A percentile compares a stretch with the other conserved stretches of the same genome.
phyloP scores from a whole-genome alignment of 2,113 vertebrate species.

The Corapipo altera region DNA sequence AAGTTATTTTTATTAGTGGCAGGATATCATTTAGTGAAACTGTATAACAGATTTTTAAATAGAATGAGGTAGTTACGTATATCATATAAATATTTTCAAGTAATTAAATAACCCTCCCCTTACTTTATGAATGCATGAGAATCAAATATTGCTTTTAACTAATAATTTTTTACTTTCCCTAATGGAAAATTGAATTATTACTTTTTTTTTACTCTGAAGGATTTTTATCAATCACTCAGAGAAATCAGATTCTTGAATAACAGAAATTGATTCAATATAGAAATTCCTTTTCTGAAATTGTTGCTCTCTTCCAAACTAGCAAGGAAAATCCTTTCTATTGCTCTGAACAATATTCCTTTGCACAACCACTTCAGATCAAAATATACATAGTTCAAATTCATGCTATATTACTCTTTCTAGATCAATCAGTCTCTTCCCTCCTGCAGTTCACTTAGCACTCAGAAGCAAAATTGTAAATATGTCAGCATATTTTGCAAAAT shows the following conservation, averaged over 20 bases:
- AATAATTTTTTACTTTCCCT: neutral
- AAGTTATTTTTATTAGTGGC: neutral
- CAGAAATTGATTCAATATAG: neutral
- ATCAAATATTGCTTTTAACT: neutral
- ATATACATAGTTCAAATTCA: neutral
- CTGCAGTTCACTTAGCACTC: neutral
- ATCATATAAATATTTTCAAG: neutral
- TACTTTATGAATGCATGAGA: neutral
- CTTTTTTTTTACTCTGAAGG: neutral
- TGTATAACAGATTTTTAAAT: neutral
- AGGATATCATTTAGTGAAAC: neutral
- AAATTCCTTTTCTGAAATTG: neutral
- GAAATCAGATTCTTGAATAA: neutral
- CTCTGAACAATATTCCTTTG: neutral
- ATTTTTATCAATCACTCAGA: neutral
- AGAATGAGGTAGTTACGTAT: neutral
- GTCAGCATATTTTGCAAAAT: neutral
- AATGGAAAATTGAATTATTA: neutral
- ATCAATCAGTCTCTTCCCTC: neutral
- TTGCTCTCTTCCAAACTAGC: neutral
- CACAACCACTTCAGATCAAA: neutral
- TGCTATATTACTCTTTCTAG: neutral
- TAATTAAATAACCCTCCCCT: neutral
- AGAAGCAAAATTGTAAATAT: neutral
- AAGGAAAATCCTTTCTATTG: neutral